phyloP scores from a whole-genome alignment of 2,888 invertebrate genomes.

The Tillus elongatus region DNA sequence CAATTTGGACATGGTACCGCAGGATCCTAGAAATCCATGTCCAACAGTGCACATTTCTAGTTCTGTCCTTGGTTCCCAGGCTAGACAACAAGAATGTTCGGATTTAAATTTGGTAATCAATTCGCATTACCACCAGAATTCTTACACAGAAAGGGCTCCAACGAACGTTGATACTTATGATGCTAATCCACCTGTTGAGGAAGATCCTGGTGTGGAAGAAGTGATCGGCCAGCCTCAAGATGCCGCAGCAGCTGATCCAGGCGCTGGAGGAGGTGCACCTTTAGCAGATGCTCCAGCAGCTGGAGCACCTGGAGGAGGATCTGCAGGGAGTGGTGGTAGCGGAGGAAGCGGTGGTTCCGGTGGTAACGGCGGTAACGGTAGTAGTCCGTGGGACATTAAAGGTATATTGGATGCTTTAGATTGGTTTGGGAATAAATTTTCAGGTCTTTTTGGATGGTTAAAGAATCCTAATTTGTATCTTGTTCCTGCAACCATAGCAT shows the following conservation, averaged over 20 bases:
- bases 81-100: constrained; percentile 56
- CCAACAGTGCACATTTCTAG: constrained; percentile 50
- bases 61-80: constrained; percentile 47
- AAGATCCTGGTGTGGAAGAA: constrained; percentile 43
- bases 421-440: constrained; percentile 24
- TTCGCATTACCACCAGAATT: constrained; percentile 55
- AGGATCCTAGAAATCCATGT: constrained; percentile 33
- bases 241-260: constrained; percentile 36
- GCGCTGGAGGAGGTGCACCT: constrained; percentile 34
- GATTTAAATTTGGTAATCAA: constrained; percentile 63
- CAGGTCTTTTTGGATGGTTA: constrained; percentile 25
- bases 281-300: constrained; percentile 16
- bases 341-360: constrained; percentile 21
- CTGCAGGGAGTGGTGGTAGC: constrained; percentile 21
- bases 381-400: constrained; percentile 33
- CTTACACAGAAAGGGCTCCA: constrained; percentile 27
- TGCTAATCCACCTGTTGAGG: constrained; percentile 18
- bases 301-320: constrained; percentile 22
- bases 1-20: constrained; percentile 30
- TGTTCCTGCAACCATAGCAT: constrained; percentile 54
- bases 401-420: constrained; percentile 30
- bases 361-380: constrained; percentile 19
- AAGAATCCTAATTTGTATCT: constrained; percentile 45
- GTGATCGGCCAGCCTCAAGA: constrained; percentile 27
- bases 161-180: constrained; percentile 26